Conservation (phyloP, 2,113 vertebrate species). For the Calonectris borealis region DNA sequence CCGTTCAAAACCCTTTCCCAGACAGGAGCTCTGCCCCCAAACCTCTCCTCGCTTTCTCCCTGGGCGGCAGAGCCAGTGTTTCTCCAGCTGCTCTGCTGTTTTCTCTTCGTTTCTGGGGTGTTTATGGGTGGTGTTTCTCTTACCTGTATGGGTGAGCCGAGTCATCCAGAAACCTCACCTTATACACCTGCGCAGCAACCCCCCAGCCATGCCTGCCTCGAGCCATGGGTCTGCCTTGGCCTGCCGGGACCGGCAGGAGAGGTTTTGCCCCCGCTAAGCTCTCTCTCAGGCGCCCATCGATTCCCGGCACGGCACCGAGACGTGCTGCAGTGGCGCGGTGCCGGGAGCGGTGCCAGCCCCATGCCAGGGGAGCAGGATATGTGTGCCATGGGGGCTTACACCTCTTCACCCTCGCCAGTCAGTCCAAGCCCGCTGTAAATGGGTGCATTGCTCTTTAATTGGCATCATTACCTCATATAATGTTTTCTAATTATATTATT, state of each 20-base stretch:
- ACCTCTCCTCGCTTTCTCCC: background rate
- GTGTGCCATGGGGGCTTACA: accelerated
- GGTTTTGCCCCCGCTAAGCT: background rate
- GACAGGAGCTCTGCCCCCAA: background rate
- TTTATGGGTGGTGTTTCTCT: background rate
- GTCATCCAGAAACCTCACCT: background rate
- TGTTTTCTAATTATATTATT: slow-evolving; percentile 76
- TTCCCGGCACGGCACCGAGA: background rate
- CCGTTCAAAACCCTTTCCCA: background rate
- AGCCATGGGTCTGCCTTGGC: background rate
- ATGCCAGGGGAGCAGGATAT: background rate
- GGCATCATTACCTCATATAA: slow-evolving; percentile 65
- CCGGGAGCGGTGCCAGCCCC: background rate
- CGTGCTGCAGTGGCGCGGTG: accelerated
- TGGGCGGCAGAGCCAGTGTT: background rate
- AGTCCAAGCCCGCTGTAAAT: background rate
- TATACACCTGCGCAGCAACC: accelerated
- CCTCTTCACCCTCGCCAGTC: background rate
- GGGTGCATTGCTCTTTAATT: slow-evolving; percentile 52
- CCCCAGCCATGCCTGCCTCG: background rate
- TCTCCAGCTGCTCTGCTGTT: background rate
- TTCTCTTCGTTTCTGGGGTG: background rate
- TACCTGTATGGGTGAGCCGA: background rate
- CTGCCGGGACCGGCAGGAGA: background rate
- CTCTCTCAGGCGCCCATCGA: accelerated